These are phyloP conservation scores for Cyprinodon diabolis DNA, from an alignment of 2,797 vertebrate genomes.

Conservation along the genomic window DNA sequence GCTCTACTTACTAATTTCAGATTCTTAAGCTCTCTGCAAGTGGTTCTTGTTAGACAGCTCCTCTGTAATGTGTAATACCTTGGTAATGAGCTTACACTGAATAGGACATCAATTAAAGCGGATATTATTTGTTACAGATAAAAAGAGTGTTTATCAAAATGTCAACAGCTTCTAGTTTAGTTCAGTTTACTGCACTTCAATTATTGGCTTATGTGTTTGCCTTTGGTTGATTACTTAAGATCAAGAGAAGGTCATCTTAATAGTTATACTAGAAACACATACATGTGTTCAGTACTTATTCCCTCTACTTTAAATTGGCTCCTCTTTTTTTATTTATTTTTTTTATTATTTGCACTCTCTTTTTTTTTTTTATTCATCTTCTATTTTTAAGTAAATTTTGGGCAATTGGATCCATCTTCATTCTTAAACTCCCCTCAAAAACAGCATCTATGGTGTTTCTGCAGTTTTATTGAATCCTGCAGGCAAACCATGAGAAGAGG, in stretches of 20 bases:
- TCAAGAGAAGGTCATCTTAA: neutral
- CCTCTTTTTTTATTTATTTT: neutral
- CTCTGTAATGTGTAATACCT: neutral
- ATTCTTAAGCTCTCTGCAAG: neutral
- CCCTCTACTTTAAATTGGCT: neutral
- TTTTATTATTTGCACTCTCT: neutral
- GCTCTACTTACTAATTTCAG: neutral
- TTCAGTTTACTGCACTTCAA: neutral
- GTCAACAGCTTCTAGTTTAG: neutral
- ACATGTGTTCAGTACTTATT: no score
- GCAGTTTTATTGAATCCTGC: neutral
- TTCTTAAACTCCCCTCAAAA: conserved; percentile 10
- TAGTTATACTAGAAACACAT: neutral
- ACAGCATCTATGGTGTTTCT: neutral
- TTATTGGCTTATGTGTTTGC: neutral
- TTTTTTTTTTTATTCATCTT: neutral
- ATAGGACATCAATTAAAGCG: neutral
- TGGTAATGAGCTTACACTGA: neutral
- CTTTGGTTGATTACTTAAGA: neutral
- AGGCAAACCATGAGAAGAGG: conserved; percentile 1
- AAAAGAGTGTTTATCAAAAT: neutral
- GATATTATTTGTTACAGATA: neutral
- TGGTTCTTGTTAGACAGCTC: neutral
- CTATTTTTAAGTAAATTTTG: conserved; percentile 3
- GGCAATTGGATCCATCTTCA: conserved; percentile 20